These are phyloP conservation scores for Clivina fossor DNA, from an alignment of 2,888 invertebrate species.

Conservation along the genomic window DNA sequence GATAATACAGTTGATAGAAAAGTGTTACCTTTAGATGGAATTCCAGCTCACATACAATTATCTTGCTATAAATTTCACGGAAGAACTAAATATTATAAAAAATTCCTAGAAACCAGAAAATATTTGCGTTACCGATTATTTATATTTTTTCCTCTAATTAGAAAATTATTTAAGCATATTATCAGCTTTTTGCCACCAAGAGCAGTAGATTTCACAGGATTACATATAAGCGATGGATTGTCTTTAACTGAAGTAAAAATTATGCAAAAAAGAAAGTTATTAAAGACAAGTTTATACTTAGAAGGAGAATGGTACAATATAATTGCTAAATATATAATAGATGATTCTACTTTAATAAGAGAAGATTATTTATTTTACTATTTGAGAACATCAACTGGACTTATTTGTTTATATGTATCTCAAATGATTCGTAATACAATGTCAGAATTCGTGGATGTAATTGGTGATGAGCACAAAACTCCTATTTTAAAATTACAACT, in stretches of 20 bases:
- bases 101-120: conserved; percentile 60
- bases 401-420: conserved; percentile 65
- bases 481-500: conserved; percentile 65
- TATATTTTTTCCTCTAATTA: conserved; percentile 65
- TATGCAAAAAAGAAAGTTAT: conserved; percentile 26
- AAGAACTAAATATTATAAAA: conserved; percentile 61
- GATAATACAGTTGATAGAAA: conserved; percentile 65
- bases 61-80: conserved; percentile 63
- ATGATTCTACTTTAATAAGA: conserved; percentile 16
- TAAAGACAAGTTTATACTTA: conserved; percentile 9
- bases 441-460: conserved; percentile 60
- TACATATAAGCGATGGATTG: conserved; percentile 55
- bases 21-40: conserved; percentile 61
- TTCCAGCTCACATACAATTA: conserved; percentile 55
- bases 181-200: conserved; percentile 57
- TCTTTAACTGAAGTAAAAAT: conserved; percentile 11
- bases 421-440: conserved; percentile 69
- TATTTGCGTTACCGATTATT: conserved; percentile 61
- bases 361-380: conserved; percentile 38
- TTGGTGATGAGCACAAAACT: conserved; percentile 57
- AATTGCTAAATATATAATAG: conserved; percentile 8
- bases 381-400: conserved; percentile 45
- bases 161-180: conserved; percentile 60
- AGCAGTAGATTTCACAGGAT: conserved; percentile 59
- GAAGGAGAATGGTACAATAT: conserved; percentile 31